Evolutionary conservation across 2,113 vertebrate species (phyloP).

Genomic region (Bubalus kerabau): DNA sequence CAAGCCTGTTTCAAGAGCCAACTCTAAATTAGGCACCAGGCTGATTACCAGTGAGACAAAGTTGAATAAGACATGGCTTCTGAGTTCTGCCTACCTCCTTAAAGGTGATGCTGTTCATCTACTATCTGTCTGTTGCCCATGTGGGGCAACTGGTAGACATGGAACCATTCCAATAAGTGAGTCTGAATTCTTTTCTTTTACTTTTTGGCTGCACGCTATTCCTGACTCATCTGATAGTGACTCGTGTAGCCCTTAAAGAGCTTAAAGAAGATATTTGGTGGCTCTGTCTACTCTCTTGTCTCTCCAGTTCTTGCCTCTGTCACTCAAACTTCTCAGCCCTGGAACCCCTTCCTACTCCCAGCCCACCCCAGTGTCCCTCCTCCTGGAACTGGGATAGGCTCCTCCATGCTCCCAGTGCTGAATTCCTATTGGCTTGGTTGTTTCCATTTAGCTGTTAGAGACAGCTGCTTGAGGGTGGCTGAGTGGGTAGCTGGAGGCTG

Average conservation of each 20-base stretch:
- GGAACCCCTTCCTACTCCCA: not conserved
- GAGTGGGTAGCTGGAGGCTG: slow-evolving; percentile 55
- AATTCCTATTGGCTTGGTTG: slow-evolving; percentile 61
- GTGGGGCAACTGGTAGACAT: not conserved
- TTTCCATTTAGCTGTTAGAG: slow-evolving; percentile 62
- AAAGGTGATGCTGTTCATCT: not conserved
- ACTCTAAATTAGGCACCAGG: not conserved
- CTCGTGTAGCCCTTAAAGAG: slow-evolving; percentile 29
- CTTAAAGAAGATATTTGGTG: slow-evolving; percentile 27
- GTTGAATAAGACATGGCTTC: not conserved
- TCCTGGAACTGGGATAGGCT: slow-evolving; percentile 36
- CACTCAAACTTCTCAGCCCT: not conserved
- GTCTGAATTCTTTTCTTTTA: not conserved
- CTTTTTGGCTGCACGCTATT: slow-evolving; percentile 59
- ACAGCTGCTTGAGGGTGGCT: slow-evolving; percentile 63
- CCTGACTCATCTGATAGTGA: slow-evolving; percentile 54
- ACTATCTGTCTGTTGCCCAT: slow-evolving; percentile 32
- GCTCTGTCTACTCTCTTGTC: not conserved
- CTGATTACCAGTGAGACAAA: not conserved
- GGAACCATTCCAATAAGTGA: slow-evolving; percentile 51
- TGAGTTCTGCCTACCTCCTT: not conserved
- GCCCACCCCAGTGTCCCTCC: not conserved
- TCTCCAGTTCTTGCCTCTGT: not conserved
- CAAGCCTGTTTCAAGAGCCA: not conserved
- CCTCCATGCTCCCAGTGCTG: slow-evolving; percentile 8